Evolutionary conservation across 1,140 invertebrate species (phyloP).

Genomic region (Drosophila orena): DNA sequence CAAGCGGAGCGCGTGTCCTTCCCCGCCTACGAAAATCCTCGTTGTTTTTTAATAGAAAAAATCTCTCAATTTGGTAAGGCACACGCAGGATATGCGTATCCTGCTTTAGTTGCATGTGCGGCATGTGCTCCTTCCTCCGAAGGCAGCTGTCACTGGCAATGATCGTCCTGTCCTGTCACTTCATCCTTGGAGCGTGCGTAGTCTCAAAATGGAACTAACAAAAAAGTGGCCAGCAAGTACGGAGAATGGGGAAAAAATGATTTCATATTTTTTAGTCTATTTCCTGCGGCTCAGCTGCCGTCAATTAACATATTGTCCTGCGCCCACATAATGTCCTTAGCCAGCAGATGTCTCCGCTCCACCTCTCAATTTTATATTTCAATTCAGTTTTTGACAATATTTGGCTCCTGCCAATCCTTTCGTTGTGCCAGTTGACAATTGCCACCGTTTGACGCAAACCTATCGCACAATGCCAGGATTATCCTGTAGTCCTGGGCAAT

Average conservation of each 20-base stretch:
- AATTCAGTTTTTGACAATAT: constrained; percentile 35
- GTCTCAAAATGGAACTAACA: constrained; percentile 44
- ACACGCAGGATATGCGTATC: constrained; percentile 76
- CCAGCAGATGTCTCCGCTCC: constrained; percentile 45
- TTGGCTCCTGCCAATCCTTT: constrained; percentile 50
- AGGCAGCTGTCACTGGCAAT: constrained; percentile 65
- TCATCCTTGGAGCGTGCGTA: constrained; percentile 67
- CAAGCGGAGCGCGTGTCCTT: constrained; percentile 58
- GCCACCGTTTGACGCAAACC: constrained; percentile 50
- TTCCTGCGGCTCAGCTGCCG: constrained; percentile 43
- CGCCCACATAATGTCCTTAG: constrained; percentile 52
- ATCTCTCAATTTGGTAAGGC: constrained; percentile 62
- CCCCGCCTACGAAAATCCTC: constrained; percentile 44
- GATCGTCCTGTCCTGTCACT: constrained; percentile 72
- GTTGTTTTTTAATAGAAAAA: constrained; percentile 80
- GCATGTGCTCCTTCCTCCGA: constrained; percentile 66
- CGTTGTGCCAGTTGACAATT: constrained; percentile 19
- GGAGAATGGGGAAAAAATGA: constrained; percentile 55
- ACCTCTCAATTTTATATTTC: constrained; percentile 19
- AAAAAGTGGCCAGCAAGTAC: constrained; percentile 29
- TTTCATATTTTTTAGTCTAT: constrained; percentile 68
- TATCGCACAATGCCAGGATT: constrained; percentile 52
- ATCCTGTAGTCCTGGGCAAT: constrained; percentile 42
- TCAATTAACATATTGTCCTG: constrained; percentile 54
- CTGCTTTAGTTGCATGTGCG: constrained; percentile 61